Percentiles rank a stretch among this genome's conserved stretches.
phyloP scores from a whole-genome alignment of 2,797 vertebrate species.

The Gambusia yucatana region DNA sequence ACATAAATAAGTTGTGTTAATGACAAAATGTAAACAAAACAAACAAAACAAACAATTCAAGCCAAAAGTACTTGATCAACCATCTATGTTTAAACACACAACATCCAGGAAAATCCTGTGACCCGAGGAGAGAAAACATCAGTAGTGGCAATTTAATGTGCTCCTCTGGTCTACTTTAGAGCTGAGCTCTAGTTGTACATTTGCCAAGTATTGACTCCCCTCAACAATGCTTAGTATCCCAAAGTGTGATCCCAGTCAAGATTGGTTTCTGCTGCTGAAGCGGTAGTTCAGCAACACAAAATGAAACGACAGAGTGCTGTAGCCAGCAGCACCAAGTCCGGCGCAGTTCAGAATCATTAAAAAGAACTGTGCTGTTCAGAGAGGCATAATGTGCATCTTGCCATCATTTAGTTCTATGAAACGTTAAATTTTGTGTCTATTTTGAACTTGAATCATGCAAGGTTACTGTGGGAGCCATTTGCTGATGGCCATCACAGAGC shows the following conservation, averaged over 20 bases:
- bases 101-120: conserved; percentile 34
- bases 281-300: conserved; percentile 43
- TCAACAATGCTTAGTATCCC: conserved; percentile 74
- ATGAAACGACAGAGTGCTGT: conserved; percentile 40
- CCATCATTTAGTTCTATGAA: not conserved
- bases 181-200: conserved; percentile 54
- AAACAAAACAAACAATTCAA: not conserved
- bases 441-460: not conserved
- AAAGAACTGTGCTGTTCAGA: conserved; percentile 2
- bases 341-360: conserved; percentile 1
- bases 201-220: conserved; percentile 73
- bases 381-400: not conserved
- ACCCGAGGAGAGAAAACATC: conserved; percentile 58
- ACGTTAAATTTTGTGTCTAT: not conserved
- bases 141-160: conserved; percentile 66
- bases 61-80: not conserved
- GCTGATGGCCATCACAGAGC: not conserved
- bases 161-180: conserved; percentile 56
- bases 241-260: conserved; percentile 69
- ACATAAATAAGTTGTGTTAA: not conserved
- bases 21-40: not conserved
- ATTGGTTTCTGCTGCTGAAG: conserved; percentile 64
- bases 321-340: conserved; percentile 31
- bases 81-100: conserved; percentile 24
- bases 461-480: not conserved